Conservation (phyloP, 2,113 vertebrate genomes). For the Aptenodytes patagonicus region DNA sequence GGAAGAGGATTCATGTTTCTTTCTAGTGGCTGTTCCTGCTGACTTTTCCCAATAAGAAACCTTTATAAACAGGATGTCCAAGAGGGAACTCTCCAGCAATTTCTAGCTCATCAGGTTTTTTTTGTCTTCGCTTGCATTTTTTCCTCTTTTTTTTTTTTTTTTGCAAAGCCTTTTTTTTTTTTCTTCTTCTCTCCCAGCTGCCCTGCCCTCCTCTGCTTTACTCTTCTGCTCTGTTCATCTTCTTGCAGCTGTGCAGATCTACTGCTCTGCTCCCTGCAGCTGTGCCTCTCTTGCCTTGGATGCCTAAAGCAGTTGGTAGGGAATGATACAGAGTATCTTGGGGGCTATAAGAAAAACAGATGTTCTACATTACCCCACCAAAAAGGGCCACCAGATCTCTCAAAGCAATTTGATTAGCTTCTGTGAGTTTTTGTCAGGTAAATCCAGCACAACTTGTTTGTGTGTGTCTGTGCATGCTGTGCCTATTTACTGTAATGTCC, state of each 20-base stretch:
- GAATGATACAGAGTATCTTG: constrained; percentile 7
- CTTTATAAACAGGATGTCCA: constrained; percentile 41
- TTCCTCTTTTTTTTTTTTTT: neutral
- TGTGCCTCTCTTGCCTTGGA: constrained; percentile 23
- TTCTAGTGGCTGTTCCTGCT: neutral
- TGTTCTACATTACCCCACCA: constrained; percentile 14
- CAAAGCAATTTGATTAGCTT: neutral
- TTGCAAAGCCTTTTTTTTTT: neutral
- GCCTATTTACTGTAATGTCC: neutral
- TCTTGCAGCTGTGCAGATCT: constrained; percentile 41
- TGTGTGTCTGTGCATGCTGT: neutral
- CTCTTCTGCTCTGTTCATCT: neutral
- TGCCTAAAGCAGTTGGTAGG: constrained; percentile 49
- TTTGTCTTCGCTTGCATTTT: neutral
- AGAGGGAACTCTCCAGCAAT: constrained; percentile 25
- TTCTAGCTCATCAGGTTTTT: neutral
- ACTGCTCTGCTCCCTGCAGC: constrained; percentile 23
- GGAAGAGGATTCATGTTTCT: constrained; percentile 3
- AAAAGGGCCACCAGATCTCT: neutral
- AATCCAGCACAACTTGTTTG: neutral
- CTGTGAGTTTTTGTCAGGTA: constrained; percentile 25
- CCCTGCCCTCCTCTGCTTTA: neutral
- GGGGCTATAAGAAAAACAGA: constrained; percentile 38
- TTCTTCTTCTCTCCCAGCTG: neutral
- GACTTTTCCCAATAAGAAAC: constrained; percentile 9